Percentiles rank a stretch among this genome's conserved stretches.
These are phyloP conservation scores for Porites divaricata DNA, from an alignment of 92 coral and sea anemone genomes.

Conservation along the genomic window DNA sequence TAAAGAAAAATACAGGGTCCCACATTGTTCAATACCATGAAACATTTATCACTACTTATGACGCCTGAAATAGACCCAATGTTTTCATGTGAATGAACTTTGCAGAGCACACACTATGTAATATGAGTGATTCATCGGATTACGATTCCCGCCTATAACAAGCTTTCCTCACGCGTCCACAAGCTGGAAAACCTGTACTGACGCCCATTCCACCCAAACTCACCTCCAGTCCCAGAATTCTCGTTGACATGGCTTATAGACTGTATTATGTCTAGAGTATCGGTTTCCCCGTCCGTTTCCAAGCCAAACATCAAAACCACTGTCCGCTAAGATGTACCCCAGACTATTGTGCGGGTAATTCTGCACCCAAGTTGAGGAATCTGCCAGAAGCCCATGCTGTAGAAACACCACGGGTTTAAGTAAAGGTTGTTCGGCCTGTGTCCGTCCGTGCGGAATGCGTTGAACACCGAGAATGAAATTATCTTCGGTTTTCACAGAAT, in stretches of 20 bases:
- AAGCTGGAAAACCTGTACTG: no score
- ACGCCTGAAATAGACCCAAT: no score
- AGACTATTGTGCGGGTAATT: conserved; percentile 75
- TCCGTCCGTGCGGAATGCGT: conserved; percentile 78
- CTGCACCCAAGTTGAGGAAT: conserved; percentile 78
- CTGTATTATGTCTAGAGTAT: conserved; percentile 78
- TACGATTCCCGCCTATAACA: neutral
- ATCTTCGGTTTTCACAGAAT: conserved; percentile 65
- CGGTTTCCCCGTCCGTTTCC: conserved; percentile 95
- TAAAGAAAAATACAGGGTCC: no score
- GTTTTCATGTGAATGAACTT: no score
- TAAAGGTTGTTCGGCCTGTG: neutral
- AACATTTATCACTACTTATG: no score
- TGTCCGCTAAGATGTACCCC: conserved; percentile 92
- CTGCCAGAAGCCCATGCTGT: conserved; percentile 91
- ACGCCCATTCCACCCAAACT: neutral
- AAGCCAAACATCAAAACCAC: conserved; percentile 97
- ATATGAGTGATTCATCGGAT: no score
- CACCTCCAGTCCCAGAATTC: conserved; percentile 98
- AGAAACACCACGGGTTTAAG: conserved; percentile 61
- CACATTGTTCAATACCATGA: no score
- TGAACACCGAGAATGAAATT: conserved; percentile 67
- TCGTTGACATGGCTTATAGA: conserved; percentile 60
- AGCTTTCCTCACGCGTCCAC: no score
- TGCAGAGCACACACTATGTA: no score